Evolutionary conservation across 2,888 invertebrate genomes (phyloP).

Genomic region (Bibio marci): DNA sequence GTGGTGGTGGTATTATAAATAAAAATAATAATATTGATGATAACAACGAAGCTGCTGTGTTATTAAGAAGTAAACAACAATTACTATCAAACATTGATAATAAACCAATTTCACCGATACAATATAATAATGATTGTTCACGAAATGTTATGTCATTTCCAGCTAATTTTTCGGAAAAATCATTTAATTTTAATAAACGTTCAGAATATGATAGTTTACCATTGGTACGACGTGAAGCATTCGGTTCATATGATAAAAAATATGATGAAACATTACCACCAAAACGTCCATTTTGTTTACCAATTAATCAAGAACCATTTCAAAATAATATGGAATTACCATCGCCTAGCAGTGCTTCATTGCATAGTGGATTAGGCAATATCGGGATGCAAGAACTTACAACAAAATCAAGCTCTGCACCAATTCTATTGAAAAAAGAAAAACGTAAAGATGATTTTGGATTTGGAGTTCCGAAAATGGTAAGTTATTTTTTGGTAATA

Average conservation of each 20-base stretch:
- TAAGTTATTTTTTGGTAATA: too few relatives aligned
- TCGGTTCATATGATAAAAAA: neutral
- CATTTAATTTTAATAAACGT: neutral
- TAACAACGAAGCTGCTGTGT: constrained; percentile 1
- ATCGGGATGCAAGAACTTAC: constrained; percentile 25
- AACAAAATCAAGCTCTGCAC: constrained; percentile 29
- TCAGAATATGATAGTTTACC: constrained; percentile 3
- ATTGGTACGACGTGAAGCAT: neutral
- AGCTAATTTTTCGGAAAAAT: constrained; percentile 3
- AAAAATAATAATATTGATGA: neutral
- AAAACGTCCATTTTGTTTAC: constrained; percentile 22
- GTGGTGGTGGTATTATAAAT: too few relatives aligned
- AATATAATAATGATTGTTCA: neutral
- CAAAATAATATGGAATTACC: constrained; percentile 26
- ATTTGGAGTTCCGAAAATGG: constrained; percentile 26
- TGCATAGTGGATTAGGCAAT: constrained; percentile 26
- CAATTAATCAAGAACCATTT: constrained; percentile 26
- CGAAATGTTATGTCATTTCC: constrained; percentile 1
- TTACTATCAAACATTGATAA: neutral
- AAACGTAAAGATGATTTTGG: constrained; percentile 24
- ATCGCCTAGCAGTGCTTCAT: constrained; percentile 28
- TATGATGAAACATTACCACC: constrained; percentile 10
- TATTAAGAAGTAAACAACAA: neutral
- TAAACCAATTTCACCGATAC: neutral
- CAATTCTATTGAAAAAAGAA: constrained; percentile 27